Conservation (phyloP, 2,888 invertebrate genomes). For the Trichopoda pennipes region DNA sequence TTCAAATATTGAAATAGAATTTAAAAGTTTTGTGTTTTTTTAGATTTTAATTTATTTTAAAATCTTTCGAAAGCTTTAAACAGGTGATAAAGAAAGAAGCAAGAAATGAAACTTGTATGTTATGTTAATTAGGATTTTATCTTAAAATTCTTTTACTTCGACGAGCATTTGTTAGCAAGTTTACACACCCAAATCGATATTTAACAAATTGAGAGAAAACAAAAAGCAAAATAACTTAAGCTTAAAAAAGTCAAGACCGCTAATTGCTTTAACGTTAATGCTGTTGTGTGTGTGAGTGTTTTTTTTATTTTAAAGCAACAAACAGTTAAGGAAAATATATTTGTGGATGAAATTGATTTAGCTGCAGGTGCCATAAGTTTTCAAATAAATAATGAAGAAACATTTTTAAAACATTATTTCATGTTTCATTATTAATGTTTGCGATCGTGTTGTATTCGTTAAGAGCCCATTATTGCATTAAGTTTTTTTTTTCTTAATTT, state of each 20-base stretch:
- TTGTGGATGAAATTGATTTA: background rate
- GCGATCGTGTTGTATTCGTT: background rate
- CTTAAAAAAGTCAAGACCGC: background rate
- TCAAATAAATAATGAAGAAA: slow-evolving; percentile 2
- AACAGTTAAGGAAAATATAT: background rate
- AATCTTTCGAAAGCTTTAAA: slow-evolving; percentile 5
- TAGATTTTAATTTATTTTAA: background rate
- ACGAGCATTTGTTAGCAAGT: background rate
- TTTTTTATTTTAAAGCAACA: slow-evolving; percentile 5
- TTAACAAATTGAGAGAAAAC: background rate
- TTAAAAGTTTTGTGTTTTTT: background rate
- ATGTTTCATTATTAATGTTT: slow-evolving; percentile 1
- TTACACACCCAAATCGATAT: background rate
- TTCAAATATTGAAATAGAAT: background rate
- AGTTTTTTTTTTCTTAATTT: slow-evolving; percentile 7
- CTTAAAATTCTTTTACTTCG: background rate
- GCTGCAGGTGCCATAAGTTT: slow-evolving; percentile 47
- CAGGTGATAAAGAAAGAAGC: background rate
- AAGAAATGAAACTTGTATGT: slow-evolving; percentile 1
- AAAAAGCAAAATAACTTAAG: background rate
- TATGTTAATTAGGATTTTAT: background rate
- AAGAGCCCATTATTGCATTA: slow-evolving; percentile 1
- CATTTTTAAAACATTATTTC: background rate
- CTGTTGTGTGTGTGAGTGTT: background rate
- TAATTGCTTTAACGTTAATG: background rate